Evolutionary conservation across 2,113 vertebrate species (phyloP).

Genomic region (Diphyllodes magnificus): DNA sequence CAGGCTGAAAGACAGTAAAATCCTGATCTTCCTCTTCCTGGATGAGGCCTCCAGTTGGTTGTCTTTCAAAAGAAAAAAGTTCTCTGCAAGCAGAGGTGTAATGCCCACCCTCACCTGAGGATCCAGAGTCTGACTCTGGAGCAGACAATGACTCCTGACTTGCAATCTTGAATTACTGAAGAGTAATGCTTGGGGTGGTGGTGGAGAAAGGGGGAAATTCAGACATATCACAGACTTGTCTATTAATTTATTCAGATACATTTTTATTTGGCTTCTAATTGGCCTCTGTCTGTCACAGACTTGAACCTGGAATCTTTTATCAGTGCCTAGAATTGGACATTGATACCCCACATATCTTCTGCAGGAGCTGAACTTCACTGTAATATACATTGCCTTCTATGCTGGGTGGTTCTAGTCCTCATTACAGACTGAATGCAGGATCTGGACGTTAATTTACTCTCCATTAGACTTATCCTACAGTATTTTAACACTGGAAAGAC

Average conservation of each 20-base stretch:
- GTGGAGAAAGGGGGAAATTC: background rate
- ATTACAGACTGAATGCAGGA: background rate
- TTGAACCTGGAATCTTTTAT: background rate
- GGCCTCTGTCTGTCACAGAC: background rate
- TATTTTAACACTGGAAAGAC: background rate
- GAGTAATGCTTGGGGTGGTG: accelerated
- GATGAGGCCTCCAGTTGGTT: background rate
- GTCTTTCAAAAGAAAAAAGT: background rate
- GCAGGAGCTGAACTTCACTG: background rate
- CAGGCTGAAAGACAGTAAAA: background rate
- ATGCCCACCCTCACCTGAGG: background rate
- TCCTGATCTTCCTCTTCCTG: background rate
- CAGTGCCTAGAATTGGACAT: background rate
- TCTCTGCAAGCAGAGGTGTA: background rate
- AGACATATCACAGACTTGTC: background rate
- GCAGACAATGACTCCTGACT: background rate
- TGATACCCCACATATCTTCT: background rate
- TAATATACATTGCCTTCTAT: background rate
- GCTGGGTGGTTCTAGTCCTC: background rate
- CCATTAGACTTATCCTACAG: background rate
- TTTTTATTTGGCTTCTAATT: background rate
- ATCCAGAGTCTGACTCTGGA: background rate
- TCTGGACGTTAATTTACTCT: background rate
- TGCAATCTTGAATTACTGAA: background rate
- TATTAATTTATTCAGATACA: background rate